Evolutionary conservation across 2,888 invertebrate genomes (phyloP).

Genomic region (Operophtera brumata): DNA sequence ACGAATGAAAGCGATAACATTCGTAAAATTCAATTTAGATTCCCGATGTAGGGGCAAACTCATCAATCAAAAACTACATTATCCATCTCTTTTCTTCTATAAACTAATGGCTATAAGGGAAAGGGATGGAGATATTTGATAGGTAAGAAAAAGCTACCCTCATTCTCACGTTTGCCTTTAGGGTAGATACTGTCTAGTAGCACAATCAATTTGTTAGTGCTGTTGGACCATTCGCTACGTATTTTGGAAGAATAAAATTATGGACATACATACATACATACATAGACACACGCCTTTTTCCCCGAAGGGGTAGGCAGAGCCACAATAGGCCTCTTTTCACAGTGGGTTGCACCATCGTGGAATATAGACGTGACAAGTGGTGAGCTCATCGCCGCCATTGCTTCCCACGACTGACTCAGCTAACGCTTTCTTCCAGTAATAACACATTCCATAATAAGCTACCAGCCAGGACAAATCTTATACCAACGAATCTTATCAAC

Average conservation of each 20-base stretch:
- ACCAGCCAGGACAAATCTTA: no score
- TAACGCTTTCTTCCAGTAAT: no score
- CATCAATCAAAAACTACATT: constrained; percentile 60
- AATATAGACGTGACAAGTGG: no score
- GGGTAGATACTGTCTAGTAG: constrained; percentile 46
- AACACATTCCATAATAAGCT: no score
- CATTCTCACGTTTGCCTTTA: constrained; percentile 51
- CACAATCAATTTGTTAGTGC: constrained; percentile 51
- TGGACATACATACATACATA: no score
- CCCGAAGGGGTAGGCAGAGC: no score
- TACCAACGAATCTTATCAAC: no score
- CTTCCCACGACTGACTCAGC: no score
- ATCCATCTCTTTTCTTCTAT: constrained; percentile 28
- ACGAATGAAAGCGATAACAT: constrained; percentile 39
- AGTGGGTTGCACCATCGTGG: no score
- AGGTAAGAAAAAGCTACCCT: constrained; percentile 34
- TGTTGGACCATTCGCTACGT: not conserved
- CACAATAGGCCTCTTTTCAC: no score
- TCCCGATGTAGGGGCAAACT: constrained; percentile 50
- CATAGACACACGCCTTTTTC: no score
- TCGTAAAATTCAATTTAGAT: constrained; percentile 57
- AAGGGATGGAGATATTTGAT: constrained; percentile 22
- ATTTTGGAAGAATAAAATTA: constrained; percentile 1
- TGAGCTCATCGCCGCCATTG: no score
- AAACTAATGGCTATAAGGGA: constrained; percentile 17